phyloP scores from a whole-genome alignment of 2,113 vertebrate species.

The Amazona guildingii region DNA sequence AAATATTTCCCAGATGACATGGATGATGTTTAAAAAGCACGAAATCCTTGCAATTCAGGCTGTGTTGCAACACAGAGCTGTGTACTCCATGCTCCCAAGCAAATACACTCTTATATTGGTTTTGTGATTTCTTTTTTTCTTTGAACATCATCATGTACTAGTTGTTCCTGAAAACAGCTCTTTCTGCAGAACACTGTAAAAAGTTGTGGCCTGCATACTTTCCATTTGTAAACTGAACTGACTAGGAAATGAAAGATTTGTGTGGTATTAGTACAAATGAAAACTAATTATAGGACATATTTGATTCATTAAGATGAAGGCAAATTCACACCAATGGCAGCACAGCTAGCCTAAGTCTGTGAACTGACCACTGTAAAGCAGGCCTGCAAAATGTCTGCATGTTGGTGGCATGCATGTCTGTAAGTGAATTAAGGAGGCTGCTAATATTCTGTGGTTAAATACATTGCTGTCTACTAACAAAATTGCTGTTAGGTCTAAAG shows the following conservation, averaged over 20 bases:
- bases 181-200: not conserved
- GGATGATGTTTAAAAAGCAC: not conserved
- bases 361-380: not conserved
- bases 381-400: not conserved
- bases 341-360: not conserved
- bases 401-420: not conserved
- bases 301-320: not conserved
- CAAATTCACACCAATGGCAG: not conserved
- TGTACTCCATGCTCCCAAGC: not conserved
- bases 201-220: conserved; percentile 7
- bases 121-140: not conserved
- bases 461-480: not conserved
- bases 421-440: not conserved
- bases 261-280: not conserved
- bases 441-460: not conserved
- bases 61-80: not conserved
- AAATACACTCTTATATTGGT: not conserved
- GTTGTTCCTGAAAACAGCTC: not conserved
- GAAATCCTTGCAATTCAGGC: not conserved
- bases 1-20: conserved; percentile 24
- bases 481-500: not conserved
- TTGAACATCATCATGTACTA: not conserved
- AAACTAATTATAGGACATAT: not conserved
- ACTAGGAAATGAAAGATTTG: not conserved
- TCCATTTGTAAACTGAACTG: not conserved